These are phyloP conservation scores for Elgaria multicarinata DNA, from an alignment of 2,113 vertebrate species.

Conservation along the genomic window DNA sequence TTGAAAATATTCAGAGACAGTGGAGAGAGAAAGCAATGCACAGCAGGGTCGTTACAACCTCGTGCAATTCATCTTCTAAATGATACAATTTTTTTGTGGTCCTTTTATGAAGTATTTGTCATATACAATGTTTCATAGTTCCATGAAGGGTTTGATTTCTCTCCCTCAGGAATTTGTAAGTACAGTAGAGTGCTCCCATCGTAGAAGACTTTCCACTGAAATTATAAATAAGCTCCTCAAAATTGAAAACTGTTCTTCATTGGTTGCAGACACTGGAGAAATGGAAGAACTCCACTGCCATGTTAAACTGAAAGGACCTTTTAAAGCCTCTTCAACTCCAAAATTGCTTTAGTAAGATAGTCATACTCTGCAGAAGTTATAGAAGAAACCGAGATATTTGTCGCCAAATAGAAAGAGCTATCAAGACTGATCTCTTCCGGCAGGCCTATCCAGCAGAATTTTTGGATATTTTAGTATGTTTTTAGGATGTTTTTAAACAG, in stretches of 20 bases:
- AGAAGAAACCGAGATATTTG: not conserved
- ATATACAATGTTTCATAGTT: constrained; percentile 62
- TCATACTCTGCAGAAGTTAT: not conserved
- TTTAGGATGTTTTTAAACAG: no score
- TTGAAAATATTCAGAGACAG: constrained; percentile 55
- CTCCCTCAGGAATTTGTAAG: constrained; percentile 47
- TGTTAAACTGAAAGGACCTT: constrained; percentile 4
- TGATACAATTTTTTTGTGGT: constrained; percentile 37
- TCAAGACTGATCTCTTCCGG: no score
- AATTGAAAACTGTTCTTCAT: constrained; percentile 41
- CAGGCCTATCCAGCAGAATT: no score
- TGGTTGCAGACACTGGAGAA: constrained; percentile 33
- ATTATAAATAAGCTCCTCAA: constrained; percentile 51
- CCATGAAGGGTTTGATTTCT: constrained; percentile 53
- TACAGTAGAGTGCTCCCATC: not conserved
- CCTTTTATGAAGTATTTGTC: constrained; percentile 64
- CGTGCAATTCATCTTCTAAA: constrained; percentile 63
- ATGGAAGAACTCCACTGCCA: constrained; percentile 26
- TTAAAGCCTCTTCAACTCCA: not conserved
- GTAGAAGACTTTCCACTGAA: constrained; percentile 45
- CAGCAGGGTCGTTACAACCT: constrained; percentile 57
- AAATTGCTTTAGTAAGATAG: not conserved
- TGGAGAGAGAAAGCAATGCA: constrained; percentile 56
- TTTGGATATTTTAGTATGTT: no score
- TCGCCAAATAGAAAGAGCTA: no score